A percentile compares a stretch with the other conserved stretches of the same genome.
Evolutionary conservation across 2,797 vertebrate genomes (phyloP).

Genomic region (Mastacembelus armatus): DNA sequence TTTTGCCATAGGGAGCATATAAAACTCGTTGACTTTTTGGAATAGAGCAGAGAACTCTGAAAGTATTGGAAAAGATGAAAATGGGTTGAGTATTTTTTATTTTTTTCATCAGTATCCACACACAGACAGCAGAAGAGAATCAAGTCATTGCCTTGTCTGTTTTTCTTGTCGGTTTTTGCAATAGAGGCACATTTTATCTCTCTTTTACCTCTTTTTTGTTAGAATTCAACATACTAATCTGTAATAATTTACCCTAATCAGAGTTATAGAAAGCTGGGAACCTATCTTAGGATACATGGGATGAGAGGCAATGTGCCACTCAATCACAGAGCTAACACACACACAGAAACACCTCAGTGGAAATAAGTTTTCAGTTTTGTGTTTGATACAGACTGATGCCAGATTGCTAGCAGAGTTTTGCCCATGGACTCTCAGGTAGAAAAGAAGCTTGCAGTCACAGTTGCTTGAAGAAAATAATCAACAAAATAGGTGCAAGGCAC

Average conservation of each 20-base stretch:
- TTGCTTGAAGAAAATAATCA: constrained; percentile 13
- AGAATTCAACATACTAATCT: not conserved
- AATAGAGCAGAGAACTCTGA: constrained; percentile 28
- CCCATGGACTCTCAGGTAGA: not conserved
- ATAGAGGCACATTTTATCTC: not conserved
- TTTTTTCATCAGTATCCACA: not conserved
- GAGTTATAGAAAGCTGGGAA: not conserved
- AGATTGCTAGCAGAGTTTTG: not conserved
- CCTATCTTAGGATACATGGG: not conserved
- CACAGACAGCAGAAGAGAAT: constrained; percentile 1
- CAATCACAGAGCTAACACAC: not conserved
- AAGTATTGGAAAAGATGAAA: constrained; percentile 15
- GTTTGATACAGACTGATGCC: not conserved
- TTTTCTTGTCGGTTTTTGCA: not conserved
- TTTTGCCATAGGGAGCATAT: constrained; percentile 42
- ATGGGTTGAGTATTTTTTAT: constrained; percentile 4
- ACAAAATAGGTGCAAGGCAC: constrained; percentile 5
- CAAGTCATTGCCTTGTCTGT: not conserved
- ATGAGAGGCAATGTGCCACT: not conserved
- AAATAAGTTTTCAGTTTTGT: not conserved
- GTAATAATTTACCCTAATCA: too few species aligned
- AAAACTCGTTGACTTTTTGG: constrained; percentile 28
- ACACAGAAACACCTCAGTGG: not conserved
- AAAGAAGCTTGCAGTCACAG: not conserved
- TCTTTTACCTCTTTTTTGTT: not conserved